phyloP scores from a whole-genome alignment of 2,888 invertebrate genomes.

The Euzophera pinguis region DNA sequence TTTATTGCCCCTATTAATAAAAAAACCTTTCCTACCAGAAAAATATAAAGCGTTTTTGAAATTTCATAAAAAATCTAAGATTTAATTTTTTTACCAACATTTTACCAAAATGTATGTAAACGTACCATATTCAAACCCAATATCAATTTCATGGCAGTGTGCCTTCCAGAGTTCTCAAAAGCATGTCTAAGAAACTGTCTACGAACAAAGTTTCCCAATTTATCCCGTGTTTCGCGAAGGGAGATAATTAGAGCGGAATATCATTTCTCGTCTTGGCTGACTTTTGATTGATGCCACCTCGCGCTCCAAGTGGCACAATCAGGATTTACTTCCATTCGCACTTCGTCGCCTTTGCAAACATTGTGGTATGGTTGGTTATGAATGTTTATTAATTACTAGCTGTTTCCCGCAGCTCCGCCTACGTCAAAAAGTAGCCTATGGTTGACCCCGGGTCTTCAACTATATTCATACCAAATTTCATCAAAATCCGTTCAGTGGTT shows the following conservation, averaged over 20 bases:
- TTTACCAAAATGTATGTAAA: no score
- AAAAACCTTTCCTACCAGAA: no score
- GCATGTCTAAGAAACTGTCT: not conserved
- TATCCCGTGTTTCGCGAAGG: conserved; percentile 24
- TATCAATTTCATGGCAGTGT: not conserved
- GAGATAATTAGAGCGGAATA: conserved; percentile 49
- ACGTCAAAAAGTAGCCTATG: no score
- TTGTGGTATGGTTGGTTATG: not conserved
- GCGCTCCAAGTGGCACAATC: conserved; percentile 22
- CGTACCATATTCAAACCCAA: no score
- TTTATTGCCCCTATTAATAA: no score
- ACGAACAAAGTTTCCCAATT: not conserved
- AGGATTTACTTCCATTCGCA: conserved; percentile 2
- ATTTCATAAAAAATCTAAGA: no score
- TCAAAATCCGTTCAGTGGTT: no score
- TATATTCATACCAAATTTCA: no score
- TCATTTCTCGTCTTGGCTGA: conserved; percentile 31
- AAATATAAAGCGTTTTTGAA: no score
- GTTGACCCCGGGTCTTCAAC: no score
- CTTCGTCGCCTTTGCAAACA: not conserved
- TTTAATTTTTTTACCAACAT: no score
- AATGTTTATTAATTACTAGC: not conserved
- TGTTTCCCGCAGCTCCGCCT: no score
- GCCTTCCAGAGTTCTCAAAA: not conserved
- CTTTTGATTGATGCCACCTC: conserved; percentile 44